Conservation (phyloP, 2,797 vertebrate genomes). For the Coregonus ussuriensis region DNA sequence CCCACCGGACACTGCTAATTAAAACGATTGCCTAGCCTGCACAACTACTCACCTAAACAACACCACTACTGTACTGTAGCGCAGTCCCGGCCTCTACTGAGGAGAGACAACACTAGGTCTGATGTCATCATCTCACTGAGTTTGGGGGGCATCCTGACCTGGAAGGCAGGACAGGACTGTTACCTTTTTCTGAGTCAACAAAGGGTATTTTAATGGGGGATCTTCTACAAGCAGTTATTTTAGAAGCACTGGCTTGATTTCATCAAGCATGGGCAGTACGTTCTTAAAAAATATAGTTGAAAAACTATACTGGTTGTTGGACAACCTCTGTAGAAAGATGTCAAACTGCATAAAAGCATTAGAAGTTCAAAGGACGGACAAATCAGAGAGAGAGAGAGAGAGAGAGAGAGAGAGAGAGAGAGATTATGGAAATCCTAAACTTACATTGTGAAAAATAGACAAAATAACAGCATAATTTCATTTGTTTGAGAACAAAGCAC, state of each 20-base stretch:
- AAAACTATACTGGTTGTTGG: neutral
- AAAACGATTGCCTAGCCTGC: conserved; percentile 18
- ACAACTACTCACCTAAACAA: neutral
- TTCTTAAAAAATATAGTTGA: neutral
- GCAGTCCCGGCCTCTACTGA: neutral
- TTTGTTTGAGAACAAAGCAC: neutral
- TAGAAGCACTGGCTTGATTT: neutral
- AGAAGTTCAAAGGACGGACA: neutral
- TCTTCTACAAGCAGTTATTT: neutral
- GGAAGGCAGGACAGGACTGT: neutral
- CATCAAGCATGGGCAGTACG: neutral
- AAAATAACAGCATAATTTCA: neutral
- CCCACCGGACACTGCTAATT: conserved; percentile 39
- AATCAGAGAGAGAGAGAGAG: neutral
- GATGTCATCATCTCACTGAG: no score
- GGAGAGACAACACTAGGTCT: neutral
- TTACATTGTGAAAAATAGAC: neutral
- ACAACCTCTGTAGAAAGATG: neutral
- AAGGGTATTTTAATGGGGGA: neutral
- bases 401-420: neutral
- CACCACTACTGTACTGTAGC: neutral
- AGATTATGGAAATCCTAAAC: neutral
- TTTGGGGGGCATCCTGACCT: no score
- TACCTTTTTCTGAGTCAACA: neutral
- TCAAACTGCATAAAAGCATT: neutral